These are phyloP conservation scores for Scaptomyza polygonia DNA, from an alignment of 2,888 invertebrate species.

Conservation along the genomic window DNA sequence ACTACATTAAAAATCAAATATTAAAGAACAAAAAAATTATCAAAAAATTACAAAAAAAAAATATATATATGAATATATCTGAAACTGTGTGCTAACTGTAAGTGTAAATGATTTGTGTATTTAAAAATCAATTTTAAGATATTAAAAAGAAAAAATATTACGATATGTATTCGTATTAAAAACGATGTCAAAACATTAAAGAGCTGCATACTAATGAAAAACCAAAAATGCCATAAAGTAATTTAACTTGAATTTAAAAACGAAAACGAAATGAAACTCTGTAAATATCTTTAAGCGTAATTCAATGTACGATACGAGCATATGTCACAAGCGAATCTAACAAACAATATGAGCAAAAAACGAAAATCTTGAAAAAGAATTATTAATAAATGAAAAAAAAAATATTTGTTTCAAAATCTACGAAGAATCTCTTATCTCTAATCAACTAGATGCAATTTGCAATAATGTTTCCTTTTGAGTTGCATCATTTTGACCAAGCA, in stretches of 20 bases:
- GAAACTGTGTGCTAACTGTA: slow-evolving; percentile 68
- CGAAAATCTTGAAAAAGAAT: slow-evolving; percentile 60
- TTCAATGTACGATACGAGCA: slow-evolving; percentile 66
- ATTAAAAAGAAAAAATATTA: slow-evolving; percentile 50
- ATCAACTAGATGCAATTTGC: neutral
- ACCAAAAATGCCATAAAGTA: slow-evolving; percentile 77
- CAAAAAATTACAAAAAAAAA: slow-evolving; percentile 22
- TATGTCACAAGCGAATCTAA: slow-evolving; percentile 55
- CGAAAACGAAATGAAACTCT: slow-evolving; percentile 43
- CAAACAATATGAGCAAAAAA: slow-evolving; percentile 58
- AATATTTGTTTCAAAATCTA: slow-evolving; percentile 75
- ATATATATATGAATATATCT: neutral
- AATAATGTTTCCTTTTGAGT: neutral
- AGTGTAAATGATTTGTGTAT: slow-evolving; percentile 80
- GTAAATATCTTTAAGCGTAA: slow-evolving; percentile 77
- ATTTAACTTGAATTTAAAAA: slow-evolving; percentile 73
- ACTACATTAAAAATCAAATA: slow-evolving; percentile 57
- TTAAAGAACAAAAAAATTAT: slow-evolving; percentile 9
- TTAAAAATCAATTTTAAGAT: slow-evolving; percentile 74
- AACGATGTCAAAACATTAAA: slow-evolving; percentile 31
- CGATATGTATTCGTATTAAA: slow-evolving; percentile 69
- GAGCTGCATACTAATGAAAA: slow-evolving; percentile 62
- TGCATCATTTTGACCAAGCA: neutral
- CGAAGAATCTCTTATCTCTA: neutral
- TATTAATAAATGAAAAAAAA: slow-evolving; percentile 52